These are phyloP conservation scores for Phoxinus dragarum DNA, from an alignment of 2,797 vertebrate species.

Conservation along the genomic window DNA sequence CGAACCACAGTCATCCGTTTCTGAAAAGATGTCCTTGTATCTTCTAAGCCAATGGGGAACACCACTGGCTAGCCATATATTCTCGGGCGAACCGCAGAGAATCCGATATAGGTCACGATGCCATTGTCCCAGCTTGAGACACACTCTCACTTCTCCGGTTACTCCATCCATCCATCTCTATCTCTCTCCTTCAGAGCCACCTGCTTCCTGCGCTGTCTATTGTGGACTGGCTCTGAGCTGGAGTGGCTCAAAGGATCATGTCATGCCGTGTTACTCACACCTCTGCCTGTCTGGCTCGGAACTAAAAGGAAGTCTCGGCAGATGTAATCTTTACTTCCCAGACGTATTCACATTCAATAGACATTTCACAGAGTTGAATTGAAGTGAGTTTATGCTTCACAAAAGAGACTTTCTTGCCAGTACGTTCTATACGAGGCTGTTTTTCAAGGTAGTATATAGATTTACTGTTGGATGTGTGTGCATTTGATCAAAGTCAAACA, in stretches of 20 bases:
- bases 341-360: constrained; percentile 20
- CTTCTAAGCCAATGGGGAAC: constrained; percentile 19
- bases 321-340: constrained; percentile 42
- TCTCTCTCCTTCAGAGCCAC: constrained; percentile 15
- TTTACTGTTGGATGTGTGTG: background rate
- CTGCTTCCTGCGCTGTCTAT: constrained; percentile 16
- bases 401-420: constrained; percentile 3
- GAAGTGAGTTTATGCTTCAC: constrained; percentile 11
- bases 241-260: constrained; percentile 22
- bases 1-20: background rate
- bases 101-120: constrained; percentile 22
- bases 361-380: constrained; percentile 30
- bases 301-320: constrained; percentile 18
- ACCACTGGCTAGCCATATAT: background rate
- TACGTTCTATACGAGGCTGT: background rate
- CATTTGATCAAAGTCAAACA: background rate
- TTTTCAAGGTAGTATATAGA: background rate
- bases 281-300: constrained; percentile 25
- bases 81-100: background rate
- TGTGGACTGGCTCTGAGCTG: constrained; percentile 13
- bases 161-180: constrained; percentile 19
- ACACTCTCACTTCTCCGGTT: constrained; percentile 40
- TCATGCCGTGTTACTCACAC: constrained; percentile 46
- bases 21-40: constrained; percentile 37
- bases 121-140: constrained; percentile 19